Percentiles rank a stretch among this genome's conserved stretches.
Conservation (phyloP, 2,113 vertebrate species). For the Gobius niger region DNA sequence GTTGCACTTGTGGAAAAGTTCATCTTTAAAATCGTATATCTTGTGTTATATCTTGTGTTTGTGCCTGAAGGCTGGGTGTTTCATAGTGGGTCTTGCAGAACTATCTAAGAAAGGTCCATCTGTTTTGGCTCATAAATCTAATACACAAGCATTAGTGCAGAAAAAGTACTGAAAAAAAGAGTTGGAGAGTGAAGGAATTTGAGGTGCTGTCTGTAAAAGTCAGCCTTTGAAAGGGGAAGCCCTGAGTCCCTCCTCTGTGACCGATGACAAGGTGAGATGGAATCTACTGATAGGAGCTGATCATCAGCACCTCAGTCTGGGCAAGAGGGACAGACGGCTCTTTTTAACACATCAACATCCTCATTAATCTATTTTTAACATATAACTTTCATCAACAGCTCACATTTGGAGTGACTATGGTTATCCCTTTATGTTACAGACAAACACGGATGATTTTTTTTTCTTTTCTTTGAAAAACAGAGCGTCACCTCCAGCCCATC, state of each 20-base stretch:
- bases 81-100: too few species aligned
- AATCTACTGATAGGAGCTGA: constrained; percentile 74
- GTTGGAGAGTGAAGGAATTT: constrained; percentile 67
- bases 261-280: constrained; percentile 77
- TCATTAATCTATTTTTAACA: too few species aligned
- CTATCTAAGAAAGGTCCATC: too few species aligned
- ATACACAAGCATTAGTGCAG: not conserved
- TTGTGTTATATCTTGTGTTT: too few species aligned
- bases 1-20: too few species aligned
- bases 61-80: too few species aligned
- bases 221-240: constrained; percentile 73
- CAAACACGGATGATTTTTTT: constrained; percentile 4
- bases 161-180: constrained; percentile 58
- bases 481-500: constrained; percentile 13
- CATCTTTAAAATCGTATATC: too few species aligned
- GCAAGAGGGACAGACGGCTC: too few species aligned
- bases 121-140: too few species aligned
- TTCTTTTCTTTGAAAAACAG: not conserved
- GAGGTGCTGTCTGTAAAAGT: constrained; percentile 44
- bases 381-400: too few species aligned
- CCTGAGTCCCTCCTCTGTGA: constrained; percentile 49
- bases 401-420: not conserved
- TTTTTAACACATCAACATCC: too few species aligned
- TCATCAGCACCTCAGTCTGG: constrained; percentile 73
- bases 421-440: not conserved